Evolutionary conservation across 2,888 invertebrate genomes (phyloP).

Genomic region (Plemyria rubiginata): DNA sequence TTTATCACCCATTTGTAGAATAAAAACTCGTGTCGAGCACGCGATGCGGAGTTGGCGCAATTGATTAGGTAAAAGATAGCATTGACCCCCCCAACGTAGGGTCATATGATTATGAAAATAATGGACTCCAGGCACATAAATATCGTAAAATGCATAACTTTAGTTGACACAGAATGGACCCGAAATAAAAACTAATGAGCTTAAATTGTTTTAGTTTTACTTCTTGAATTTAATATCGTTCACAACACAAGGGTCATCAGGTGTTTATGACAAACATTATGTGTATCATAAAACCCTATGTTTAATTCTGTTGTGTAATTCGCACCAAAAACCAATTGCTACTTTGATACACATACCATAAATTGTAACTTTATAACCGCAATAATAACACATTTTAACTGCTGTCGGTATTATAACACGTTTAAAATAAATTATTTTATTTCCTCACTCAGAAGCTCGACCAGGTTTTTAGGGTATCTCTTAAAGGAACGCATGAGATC

Average conservation of each 20-base stretch:
- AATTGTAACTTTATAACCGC: constrained; percentile 48
- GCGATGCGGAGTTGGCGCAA: background rate
- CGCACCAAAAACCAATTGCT: constrained; percentile 49
- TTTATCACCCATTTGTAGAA: too few relatives aligned
- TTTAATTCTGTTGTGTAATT: constrained; percentile 43
- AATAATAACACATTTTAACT: constrained; percentile 45
- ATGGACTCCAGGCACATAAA: constrained; percentile 26
- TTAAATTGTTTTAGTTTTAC: constrained; percentile 41
- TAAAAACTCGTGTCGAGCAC: background rate
- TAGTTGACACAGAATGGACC: constrained; percentile 36
- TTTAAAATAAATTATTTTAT: constrained; percentile 38
- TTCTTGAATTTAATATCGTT: constrained; percentile 37
- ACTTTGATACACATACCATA: constrained; percentile 51
- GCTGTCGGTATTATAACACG: constrained; percentile 35
- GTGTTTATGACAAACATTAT: constrained; percentile 41
- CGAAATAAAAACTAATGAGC: constrained; percentile 42
- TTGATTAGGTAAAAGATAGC: constrained; percentile 3
- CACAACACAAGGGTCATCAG: constrained; percentile 35
- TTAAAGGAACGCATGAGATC: background rate
- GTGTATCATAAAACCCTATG: constrained; percentile 44
- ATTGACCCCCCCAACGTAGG: constrained; percentile 18
- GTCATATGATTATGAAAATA: constrained; percentile 30
- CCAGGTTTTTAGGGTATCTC: constrained; percentile 12
- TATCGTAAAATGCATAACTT: constrained; percentile 40
- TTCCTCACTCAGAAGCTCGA: constrained; percentile 29